These are phyloP conservation scores for Aldrovandia affinis DNA, from an alignment of 2,797 vertebrate genomes.

Conservation along the genomic window DNA sequence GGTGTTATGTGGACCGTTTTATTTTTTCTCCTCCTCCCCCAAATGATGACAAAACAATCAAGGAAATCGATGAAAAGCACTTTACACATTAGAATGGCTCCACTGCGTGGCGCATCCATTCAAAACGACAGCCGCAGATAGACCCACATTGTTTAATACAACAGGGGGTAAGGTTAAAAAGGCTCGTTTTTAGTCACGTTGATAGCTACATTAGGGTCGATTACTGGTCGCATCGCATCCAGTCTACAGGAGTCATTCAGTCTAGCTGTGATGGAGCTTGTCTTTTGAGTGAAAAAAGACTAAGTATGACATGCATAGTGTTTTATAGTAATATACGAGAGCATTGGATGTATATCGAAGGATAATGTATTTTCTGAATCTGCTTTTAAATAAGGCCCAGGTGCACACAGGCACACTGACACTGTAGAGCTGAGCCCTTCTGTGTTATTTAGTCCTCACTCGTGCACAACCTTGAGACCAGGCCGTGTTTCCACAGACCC, in stretches of 20 bases:
- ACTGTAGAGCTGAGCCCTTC: background rate
- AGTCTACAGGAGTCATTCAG: background rate
- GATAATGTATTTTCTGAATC: background rate
- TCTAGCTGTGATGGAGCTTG: background rate
- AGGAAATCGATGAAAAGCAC: background rate
- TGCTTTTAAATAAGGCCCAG: background rate
- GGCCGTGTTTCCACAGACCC: background rate
- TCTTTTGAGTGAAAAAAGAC: background rate
- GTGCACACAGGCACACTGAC: background rate
- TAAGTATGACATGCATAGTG: no score
- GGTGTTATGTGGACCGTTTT: background rate
- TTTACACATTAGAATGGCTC: background rate
- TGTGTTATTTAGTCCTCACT: background rate
- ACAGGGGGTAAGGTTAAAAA: background rate
- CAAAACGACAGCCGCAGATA: background rate
- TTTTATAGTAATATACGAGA: no score
- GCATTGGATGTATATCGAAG: no score
- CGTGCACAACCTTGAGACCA: no score
- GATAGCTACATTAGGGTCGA: background rate
- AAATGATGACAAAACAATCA: constrained; percentile 8
- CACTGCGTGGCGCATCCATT: background rate
- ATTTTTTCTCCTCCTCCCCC: background rate
- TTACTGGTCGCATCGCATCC: background rate
- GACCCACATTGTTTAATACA: background rate
- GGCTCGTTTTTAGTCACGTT: background rate